Base-by-base conservation (phyloP, 2,888 invertebrate species). In the Protophormia terraenovae region DNA sequence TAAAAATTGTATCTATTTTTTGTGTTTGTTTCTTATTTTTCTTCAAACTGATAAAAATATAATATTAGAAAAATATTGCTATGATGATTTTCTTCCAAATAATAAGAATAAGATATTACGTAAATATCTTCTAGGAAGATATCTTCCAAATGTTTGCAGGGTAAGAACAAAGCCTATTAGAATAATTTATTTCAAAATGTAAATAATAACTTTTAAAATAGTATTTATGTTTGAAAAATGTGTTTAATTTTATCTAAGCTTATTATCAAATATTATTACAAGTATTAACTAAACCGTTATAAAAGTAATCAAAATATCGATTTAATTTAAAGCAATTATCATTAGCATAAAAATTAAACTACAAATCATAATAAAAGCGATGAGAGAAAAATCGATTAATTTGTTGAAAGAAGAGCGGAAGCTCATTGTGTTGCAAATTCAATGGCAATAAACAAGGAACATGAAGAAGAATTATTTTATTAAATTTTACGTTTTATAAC, bases 291-390 rank as follows among this genome's bases (percentile, higher is more conserved):
- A 35, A 58, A 80, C 47, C 53, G 45, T 80, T 77, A 69, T 58
- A 45, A 58, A 35, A 50, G 29, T 55, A 53, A 64, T 76, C 82
- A 69, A 55, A 58, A 83, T 67, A 66, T 78, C 72, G 47, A 78
- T 66, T 83, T 73, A 73, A 83, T 78, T 83, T 41, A 78, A 73
- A 67, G 22, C 66, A 78, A 83, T 83, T 83, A 83, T 83, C 83
- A 83, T 83, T 79, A 79, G 79, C 79, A 71, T 80, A 71, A 69
- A 79, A 64, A 76, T 71, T 69, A 71, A 79, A 71, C 45, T 41
- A 60, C 47, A 76, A 73, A 66, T 80, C 64, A 80, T 80, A 69
- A 29, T 69, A 38, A 62, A 62, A 50, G 19, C 60, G 45, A 55
- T 24, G 55, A 71, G 62, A 75, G 16, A 50, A 78, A 84, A 73